Percentiles rank a stretch among this genome's conserved stretches.
Conservation (phyloP, 2,113 vertebrate genomes). For the Suricata suricatta region DNA sequence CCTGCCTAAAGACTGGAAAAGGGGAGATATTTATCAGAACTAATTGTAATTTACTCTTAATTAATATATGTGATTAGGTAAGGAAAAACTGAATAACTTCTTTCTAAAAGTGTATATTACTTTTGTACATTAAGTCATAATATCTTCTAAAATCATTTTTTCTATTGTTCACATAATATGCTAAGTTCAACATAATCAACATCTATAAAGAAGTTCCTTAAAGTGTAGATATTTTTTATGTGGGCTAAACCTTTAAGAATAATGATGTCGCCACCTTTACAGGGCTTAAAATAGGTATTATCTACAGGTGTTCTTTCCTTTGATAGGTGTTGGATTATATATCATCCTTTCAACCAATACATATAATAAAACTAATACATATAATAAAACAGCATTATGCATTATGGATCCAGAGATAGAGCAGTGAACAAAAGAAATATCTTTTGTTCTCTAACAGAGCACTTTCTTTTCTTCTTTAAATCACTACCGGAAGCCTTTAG, state of each 20-base stretch:
- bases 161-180: neutral
- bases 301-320: neutral
- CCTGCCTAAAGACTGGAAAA: neutral
- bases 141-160: neutral
- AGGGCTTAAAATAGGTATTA: neutral
- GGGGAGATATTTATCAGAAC: neutral
- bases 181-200: neutral
- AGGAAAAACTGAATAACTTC: neutral
- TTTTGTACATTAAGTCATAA: neutral
- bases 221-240: neutral
- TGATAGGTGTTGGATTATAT: neutral
- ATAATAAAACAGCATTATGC: neutral
- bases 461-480: neutral
- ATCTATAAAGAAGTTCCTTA: neutral
- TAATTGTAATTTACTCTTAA: neutral
- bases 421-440: neutral
- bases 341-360: neutral
- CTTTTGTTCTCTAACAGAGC: neutral
- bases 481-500: neutral
- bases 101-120: neutral
- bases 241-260: neutral
- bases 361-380: neutral
- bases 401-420: neutral
- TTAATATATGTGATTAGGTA: neutral
- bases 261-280: neutral